Evolutionary conservation across 2,113 vertebrate species (phyloP).

Genomic region (Syrrhaptes paradoxus): DNA sequence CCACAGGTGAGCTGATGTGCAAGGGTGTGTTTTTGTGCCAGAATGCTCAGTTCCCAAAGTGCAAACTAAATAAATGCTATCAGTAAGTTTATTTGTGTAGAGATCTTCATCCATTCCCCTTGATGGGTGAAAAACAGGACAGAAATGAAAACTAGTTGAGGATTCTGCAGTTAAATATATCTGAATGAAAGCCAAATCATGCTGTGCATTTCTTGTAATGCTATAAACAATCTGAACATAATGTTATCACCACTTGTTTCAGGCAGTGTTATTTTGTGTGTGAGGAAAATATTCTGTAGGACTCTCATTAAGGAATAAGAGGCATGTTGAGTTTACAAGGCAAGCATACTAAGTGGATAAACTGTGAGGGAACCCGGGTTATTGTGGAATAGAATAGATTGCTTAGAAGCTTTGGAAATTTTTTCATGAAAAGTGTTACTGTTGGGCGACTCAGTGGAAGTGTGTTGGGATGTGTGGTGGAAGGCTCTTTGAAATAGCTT

Average conservation of each 20-base stretch:
- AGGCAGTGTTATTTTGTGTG: not conserved
- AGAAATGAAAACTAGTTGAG: not conserved
- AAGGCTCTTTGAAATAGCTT: constrained; percentile 2
- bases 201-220: constrained; percentile 3
- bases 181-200: not conserved
- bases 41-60: not conserved
- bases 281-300: constrained; percentile 1
- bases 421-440: not conserved
- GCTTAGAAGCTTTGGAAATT: not conserved
- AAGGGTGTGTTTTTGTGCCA: not conserved
- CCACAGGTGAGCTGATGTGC: not conserved
- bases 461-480: not conserved
- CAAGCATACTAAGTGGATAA: not conserved
- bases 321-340: not conserved
- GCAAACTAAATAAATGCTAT: not conserved
- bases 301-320: not conserved
- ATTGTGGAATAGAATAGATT: not conserved
- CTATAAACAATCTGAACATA: not conserved
- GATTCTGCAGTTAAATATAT: not conserved
- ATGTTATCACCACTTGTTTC: constrained; percentile 24
- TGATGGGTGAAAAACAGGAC: not conserved
- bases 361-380: not conserved
- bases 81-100: not conserved
- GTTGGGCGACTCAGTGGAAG: not conserved
- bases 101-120: not conserved